phyloP scores from a whole-genome alignment of 2,888 invertebrate genomes.

The Geophilus truncorum region DNA sequence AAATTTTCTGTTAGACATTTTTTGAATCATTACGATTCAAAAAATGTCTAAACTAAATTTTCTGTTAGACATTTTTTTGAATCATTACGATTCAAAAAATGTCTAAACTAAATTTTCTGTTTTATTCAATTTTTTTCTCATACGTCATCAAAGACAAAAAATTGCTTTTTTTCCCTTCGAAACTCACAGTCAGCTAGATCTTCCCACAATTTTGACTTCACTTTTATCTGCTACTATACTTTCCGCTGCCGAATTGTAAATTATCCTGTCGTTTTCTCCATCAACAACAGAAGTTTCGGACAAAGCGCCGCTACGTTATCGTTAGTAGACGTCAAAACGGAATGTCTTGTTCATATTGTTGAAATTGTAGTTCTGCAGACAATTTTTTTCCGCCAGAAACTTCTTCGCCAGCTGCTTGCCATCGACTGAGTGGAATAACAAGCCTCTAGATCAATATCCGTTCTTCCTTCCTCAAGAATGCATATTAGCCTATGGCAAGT shows the following conservation, averaged over 20 bases:
- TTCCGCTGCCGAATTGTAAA: background rate
- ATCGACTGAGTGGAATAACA: conserved; percentile 27
- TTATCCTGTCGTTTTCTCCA: conserved; percentile 6
- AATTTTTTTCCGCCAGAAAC: conserved; percentile 4
- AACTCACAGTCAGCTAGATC: background rate
- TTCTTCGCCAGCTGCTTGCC: conserved; percentile 24
- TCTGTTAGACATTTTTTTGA: no score
- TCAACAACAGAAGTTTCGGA: conserved; percentile 7
- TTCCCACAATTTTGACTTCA: background rate
- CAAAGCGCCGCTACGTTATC: background rate
- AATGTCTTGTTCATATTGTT: background rate
- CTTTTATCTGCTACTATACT: background rate
- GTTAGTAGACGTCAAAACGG: conserved; percentile 14
- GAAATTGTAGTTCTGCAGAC: conserved; percentile 18
- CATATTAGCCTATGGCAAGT: conserved; percentile 18
- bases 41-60: no score
- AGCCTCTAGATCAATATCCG: conserved; percentile 19
- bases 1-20: no score
- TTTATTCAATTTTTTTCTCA: no score
- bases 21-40: no score
- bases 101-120: no score
- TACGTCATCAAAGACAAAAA: no score
- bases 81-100: no score
- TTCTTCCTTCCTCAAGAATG: conserved; percentile 7
- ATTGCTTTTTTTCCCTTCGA: no score